A percentile compares a stretch with the other conserved stretches of the same genome.
Conservation (phyloP, 2,888 invertebrate species). For the Rhogogaster chlorosoma region DNA sequence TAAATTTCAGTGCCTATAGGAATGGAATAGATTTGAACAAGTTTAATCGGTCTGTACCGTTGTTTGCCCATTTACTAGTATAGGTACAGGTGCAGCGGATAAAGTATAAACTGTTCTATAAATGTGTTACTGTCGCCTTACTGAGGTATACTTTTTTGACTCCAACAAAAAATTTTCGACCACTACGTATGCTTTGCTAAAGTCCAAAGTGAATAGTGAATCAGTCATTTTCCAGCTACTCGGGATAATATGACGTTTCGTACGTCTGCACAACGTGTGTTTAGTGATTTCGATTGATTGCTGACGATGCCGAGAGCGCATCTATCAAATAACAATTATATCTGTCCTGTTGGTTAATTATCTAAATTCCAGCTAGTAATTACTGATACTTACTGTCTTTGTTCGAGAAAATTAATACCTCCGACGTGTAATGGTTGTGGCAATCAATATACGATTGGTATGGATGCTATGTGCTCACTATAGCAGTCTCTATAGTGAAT, state of each 20-base stretch:
- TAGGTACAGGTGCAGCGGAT: background rate
- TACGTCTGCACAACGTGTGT: background rate
- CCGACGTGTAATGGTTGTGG: background rate
- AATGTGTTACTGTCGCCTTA: background rate
- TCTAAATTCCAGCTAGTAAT: background rate
- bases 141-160: background rate
- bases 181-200: background rate
- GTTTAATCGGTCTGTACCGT: slow-evolving; percentile 58
- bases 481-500: slow-evolving; percentile 31
- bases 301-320: background rate
- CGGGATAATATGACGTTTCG: background rate
- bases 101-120: background rate
- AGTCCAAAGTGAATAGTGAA: background rate
- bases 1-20: slow-evolving; percentile 54
- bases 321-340: background rate
- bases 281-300: background rate
- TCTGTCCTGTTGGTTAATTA: background rate
- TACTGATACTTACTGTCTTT: background rate
- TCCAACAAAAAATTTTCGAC: background rate
- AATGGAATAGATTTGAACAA: slow-evolving; percentile 56
- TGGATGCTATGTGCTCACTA: background rate
- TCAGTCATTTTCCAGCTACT: background rate
- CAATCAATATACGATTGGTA: background rate
- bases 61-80: slow-evolving; percentile 58
- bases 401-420: slow-evolving; percentile 25